Conservation (phyloP, 2,113 vertebrate genomes). For the Mormyrus lacerda region DNA sequence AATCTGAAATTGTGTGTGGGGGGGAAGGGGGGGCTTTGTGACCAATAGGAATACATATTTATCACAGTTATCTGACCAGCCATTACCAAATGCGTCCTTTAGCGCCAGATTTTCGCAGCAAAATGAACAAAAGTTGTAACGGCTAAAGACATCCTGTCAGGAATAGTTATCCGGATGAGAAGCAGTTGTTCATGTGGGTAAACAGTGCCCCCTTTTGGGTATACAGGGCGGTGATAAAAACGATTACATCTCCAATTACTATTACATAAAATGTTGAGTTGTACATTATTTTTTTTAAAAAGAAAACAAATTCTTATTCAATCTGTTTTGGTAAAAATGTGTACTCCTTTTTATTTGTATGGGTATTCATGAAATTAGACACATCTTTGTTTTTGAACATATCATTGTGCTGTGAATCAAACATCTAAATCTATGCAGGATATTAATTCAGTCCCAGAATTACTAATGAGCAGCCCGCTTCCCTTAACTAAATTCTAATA, state of each 20-base stretch:
- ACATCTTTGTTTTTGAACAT: background rate
- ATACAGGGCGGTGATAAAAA: background rate
- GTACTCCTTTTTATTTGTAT: background rate
- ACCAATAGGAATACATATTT: background rate
- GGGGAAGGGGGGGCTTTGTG: background rate
- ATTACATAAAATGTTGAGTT: background rate
- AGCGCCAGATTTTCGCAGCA: background rate
- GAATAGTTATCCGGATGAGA: background rate
- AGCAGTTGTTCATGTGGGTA: background rate
- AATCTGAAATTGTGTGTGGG: background rate
- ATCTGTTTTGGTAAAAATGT: background rate
- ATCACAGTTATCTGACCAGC: background rate
- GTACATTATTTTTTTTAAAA: background rate
- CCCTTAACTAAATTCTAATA: background rate
- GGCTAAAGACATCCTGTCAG: background rate
- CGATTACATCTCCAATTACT: background rate
- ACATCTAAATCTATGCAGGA: background rate
- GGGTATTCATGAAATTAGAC: background rate
- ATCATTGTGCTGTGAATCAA: background rate
- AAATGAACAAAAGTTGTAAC: background rate
- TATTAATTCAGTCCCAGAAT: background rate
- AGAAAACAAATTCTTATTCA: background rate
- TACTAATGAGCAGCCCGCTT: background rate
- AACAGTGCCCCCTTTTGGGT: slow-evolving; percentile 11
- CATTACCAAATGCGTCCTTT: background rate